phyloP scores from a whole-genome alignment of 2,797 vertebrate species.

The Poeciliopsis presidionis region DNA sequence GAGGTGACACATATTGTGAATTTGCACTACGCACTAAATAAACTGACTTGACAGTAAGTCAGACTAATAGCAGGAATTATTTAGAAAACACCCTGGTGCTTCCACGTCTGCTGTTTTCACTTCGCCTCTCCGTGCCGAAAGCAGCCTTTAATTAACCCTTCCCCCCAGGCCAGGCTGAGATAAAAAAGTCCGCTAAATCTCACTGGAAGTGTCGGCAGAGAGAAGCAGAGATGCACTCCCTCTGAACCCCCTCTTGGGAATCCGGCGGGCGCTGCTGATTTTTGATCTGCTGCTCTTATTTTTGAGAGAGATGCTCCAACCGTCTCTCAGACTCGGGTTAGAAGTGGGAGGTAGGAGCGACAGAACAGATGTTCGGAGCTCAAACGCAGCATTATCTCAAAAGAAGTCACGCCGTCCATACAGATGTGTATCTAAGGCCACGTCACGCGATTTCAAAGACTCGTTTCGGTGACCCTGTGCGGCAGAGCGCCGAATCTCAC shows the following conservation, averaged over 20 bases:
- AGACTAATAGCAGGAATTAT: constrained; percentile 4
- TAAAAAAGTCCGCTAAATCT: constrained; percentile 56
- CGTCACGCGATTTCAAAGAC: background rate
- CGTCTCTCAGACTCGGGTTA: constrained; percentile 44
- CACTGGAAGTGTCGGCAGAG: constrained; percentile 40
- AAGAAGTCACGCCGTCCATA: constrained; percentile 26
- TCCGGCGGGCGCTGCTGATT: constrained; percentile 58
- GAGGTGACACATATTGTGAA: background rate
- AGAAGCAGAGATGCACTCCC: background rate
- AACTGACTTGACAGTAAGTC: background rate
- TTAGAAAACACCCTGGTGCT: background rate
- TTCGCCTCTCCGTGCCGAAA: constrained; percentile 39
- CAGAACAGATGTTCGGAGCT: constrained; percentile 40
- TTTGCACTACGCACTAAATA: background rate
- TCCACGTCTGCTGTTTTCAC: constrained; percentile 24
- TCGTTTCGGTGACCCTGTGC: constrained; percentile 4
- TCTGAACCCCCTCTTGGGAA: constrained; percentile 41
- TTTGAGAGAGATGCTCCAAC: constrained; percentile 44
- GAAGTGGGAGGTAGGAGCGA: constrained; percentile 16
- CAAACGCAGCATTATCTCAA: constrained; percentile 32
- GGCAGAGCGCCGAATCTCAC: background rate
- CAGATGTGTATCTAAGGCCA: constrained; percentile 31
- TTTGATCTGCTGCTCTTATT: constrained; percentile 58
- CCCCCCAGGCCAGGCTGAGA: constrained; percentile 42
- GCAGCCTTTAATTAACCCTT: constrained; percentile 63